These are phyloP conservation scores for Blastomussa wellsi DNA, from an alignment of 92 coral and sea anemone species.

Conservation along the genomic window DNA sequence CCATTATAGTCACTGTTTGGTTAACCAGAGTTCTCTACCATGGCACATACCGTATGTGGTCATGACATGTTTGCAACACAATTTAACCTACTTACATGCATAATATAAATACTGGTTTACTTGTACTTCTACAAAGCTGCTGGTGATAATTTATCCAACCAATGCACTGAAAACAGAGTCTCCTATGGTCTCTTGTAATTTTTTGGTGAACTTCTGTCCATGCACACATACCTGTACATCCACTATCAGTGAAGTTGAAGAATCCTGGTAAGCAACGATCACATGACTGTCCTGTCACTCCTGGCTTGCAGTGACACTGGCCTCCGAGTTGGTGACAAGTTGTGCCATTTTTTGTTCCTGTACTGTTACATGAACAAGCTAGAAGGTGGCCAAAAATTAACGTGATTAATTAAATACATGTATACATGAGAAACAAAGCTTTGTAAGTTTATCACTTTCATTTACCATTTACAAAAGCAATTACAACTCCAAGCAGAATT, in stretches of 20 bases:
- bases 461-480: not conserved
- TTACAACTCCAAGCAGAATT: not conserved
- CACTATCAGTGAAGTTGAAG: constrained; percentile 78
- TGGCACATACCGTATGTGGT: not conserved
- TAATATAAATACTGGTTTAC: not conserved
- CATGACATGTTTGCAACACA: too few species aligned
- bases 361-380: constrained; percentile 82
- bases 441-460: not conserved
- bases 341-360: constrained; percentile 71
- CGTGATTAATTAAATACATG: not conserved
- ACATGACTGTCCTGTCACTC: constrained; percentile 89
- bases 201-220: not conserved
- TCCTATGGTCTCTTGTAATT: not conserved
- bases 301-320: constrained; percentile 92
- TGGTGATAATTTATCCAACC: not conserved
- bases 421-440: not conserved
- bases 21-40: too few species aligned
- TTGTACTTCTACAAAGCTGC: not conserved
- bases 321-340: constrained; percentile 80
- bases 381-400: not conserved
- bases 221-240: constrained; percentile 73
- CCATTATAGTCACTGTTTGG: too few species aligned
- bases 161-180: not conserved
- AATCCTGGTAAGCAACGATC: constrained; percentile 86
- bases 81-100: not conserved